Evolutionary conservation across 2,113 vertebrate genomes (phyloP).

Genomic region (Vidua macroura): DNA sequence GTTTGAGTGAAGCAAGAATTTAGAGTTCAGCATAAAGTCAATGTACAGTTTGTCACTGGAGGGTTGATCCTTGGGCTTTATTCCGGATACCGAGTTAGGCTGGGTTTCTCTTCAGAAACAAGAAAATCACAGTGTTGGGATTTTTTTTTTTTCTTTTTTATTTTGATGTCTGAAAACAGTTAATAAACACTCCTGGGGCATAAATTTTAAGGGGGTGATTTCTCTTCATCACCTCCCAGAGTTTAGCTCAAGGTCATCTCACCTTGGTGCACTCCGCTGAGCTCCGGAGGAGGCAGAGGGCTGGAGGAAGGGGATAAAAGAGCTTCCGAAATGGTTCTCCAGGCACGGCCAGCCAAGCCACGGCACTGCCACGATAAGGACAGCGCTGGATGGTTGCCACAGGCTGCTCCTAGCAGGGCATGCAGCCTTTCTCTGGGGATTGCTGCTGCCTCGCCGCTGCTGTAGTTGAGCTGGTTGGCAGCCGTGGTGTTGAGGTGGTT

Average conservation of each 20-base stretch:
- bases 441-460: constrained; percentile 30
- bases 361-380: constrained; percentile 61
- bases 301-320: constrained; percentile 76
- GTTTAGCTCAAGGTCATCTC: constrained; percentile 73
- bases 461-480: constrained; percentile 32
- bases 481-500: not conserved
- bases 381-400: constrained; percentile 56
- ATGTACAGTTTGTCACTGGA: not conserved
- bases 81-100: not conserved
- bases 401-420: constrained; percentile 10
- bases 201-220: constrained; percentile 12
- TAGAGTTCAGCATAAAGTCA: not conserved
- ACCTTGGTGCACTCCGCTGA: constrained; percentile 47
- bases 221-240: constrained; percentile 52
- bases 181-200: not conserved
- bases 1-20: constrained; percentile 17
- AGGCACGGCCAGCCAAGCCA: constrained; percentile 51
- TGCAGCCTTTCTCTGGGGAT: constrained; percentile 47
- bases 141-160: not conserved
- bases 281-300: constrained; percentile 64
- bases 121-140: not conserved
- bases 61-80: not conserved
- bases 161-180: constrained; percentile 8
- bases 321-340: constrained; percentile 70
- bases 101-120: not conserved